Conservation (phyloP, 1,140 invertebrate genomes). For the Portunus trituberculatus region DNA sequence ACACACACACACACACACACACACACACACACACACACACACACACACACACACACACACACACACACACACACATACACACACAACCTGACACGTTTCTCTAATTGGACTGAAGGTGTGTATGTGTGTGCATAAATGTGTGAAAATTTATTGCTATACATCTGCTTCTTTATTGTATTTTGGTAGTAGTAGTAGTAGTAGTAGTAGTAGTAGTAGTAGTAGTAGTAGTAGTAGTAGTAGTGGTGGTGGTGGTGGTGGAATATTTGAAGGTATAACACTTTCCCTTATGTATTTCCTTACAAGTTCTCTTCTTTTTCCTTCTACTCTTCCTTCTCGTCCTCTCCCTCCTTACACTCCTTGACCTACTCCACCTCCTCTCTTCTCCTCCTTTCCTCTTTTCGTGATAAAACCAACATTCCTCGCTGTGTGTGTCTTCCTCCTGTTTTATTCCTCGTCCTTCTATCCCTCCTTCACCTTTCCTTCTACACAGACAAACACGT, state of each 20-base stretch:
- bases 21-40: no score
- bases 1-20: no score
- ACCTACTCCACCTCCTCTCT: background rate
- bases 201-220: slow-evolving; percentile 31
- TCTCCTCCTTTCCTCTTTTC: background rate
- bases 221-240: slow-evolving; percentile 26
- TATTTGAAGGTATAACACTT: no score
- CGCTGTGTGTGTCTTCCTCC: background rate
- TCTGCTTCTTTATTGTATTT: background rate
- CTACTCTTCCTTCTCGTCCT: background rate
- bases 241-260: background rate
- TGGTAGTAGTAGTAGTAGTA: slow-evolving; percentile 13
- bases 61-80: no score
- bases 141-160: background rate
- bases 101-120: no score
- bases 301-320: background rate
- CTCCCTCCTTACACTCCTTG: background rate
- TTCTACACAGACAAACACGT: no score
- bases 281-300: no score
- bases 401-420: background rate
- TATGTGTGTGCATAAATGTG: slow-evolving; percentile 23
- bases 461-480: background rate
- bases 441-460: background rate
- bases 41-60: no score
- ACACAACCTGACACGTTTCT: no score